Conservation (phyloP, 1,140 invertebrate genomes). For the Anadara kagoshimensis region DNA sequence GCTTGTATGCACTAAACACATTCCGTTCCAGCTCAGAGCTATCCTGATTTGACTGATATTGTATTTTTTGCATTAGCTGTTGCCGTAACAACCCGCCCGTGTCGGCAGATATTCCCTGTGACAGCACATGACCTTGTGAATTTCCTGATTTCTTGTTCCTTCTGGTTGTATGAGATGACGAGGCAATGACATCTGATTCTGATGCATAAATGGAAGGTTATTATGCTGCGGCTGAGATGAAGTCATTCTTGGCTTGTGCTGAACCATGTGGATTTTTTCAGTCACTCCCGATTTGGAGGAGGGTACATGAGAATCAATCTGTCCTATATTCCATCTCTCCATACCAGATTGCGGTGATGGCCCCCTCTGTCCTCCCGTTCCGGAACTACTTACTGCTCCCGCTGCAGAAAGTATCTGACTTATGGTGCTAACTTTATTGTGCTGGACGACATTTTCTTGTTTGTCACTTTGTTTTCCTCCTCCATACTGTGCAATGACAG, state of each 20-base stretch:
- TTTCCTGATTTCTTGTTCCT: too few relatives aligned
- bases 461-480: background rate
- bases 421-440: background rate
- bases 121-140: too few relatives aligned
- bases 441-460: conserved; percentile 10
- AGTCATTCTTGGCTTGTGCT: background rate
- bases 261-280: background rate
- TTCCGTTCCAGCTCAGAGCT: background rate
- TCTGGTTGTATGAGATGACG: too few relatives aligned
- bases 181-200: too few relatives aligned
- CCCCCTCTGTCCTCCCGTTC: conserved; percentile 2
- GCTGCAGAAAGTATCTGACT: conserved; percentile 10
- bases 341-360: background rate
- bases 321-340: background rate
- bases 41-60: background rate
- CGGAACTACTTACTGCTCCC: background rate
- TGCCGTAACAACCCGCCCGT: conserved; percentile 27
- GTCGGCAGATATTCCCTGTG: too few relatives aligned
- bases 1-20: background rate
- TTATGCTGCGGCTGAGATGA: too few relatives aligned
- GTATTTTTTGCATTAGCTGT: conserved; percentile 28
- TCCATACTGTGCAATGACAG: background rate
- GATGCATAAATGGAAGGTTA: too few relatives aligned
- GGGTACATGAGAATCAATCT: background rate
- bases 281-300: background rate